Base-by-base conservation (phyloP, 2,888 invertebrate species). In the Girardia tigrina region DNA sequence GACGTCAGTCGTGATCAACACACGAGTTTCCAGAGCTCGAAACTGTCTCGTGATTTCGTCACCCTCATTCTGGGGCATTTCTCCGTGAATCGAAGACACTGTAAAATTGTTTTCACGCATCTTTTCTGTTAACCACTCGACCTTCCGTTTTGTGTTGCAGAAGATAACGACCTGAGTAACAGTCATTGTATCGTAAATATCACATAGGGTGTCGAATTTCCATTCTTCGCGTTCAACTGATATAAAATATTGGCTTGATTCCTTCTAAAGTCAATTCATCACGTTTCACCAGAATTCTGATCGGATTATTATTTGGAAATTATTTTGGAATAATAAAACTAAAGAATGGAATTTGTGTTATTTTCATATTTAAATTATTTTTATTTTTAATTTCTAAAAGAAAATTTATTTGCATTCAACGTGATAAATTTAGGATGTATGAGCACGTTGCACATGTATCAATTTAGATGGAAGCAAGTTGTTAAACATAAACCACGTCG, bases 41-140 rank as follows among this genome's bases (percentile, higher is more conserved):
- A 97, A 97, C 85, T 95, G 94, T 83, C 95, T 97, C 97, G 98
- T 98, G 80, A 99, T 95, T 79, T 91, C 91, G 82, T 98, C 97
- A 82, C 98, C 88, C 83, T 99, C 97, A 81, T 95, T 95, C 84
- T 98, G 98, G 36, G 85, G 85, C 87, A 87, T 87, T 78, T 87
- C 87, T 73, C 84, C 84, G 81, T 99, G 98, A 95, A 99, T 98
- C 0, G 94, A 92, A 79, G 93, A 94, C 12, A 99, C 98, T 0
- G 97, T 98, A 84, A 99, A 99, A 85, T 98, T 98, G 0, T 28
- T 36, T 26, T 77, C 70, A n/a, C 92, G 89, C 95, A 98, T 97
- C 85, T 98, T 99, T 83, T 98, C 95, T 36, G 97, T 94, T 77
- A 99, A 86, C 98, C 97, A 99, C 84, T 98, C 97, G 0, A 98